A percentile compares a stretch with the other conserved stretches of the same genome.
Conservation (phyloP, 2,797 vertebrate species). For the Masticophis lateralis region DNA sequence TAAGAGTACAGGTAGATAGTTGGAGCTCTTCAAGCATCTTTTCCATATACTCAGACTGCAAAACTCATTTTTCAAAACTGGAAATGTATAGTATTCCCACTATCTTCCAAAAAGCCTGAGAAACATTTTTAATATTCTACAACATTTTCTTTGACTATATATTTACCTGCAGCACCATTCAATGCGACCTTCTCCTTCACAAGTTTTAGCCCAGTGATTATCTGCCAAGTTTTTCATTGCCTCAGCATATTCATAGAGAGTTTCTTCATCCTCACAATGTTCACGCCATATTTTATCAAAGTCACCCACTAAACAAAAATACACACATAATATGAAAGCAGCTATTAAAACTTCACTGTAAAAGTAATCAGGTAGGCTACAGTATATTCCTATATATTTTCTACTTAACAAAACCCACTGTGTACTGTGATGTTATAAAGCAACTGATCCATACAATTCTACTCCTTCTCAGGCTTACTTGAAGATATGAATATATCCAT, state of each 20-base stretch:
- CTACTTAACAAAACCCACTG: background rate
- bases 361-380: background rate
- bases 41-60: background rate
- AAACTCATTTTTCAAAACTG: background rate
- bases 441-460: background rate
- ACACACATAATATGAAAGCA: constrained; percentile 5
- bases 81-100: background rate
- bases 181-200: constrained; percentile 94
- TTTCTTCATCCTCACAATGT: constrained; percentile 96
- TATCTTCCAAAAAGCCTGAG: background rate
- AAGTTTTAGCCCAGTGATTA: constrained; percentile 94
- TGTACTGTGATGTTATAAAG: background rate
- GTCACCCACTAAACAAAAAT: constrained; percentile 86
- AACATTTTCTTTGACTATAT: background rate
- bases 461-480: background rate
- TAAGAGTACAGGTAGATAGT: background rate
- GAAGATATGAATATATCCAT: background rate
- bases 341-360: background rate
- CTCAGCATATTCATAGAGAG: constrained; percentile 92
- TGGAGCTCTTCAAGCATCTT: background rate
- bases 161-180: constrained; percentile 97
- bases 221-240: constrained; percentile 99
- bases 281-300: constrained; percentile 99
- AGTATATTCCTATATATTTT: background rate
- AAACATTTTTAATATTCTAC: background rate